Evolutionary conservation across 2,797 vertebrate species (phyloP).

Genomic region (Acanthopagrus latus): DNA sequence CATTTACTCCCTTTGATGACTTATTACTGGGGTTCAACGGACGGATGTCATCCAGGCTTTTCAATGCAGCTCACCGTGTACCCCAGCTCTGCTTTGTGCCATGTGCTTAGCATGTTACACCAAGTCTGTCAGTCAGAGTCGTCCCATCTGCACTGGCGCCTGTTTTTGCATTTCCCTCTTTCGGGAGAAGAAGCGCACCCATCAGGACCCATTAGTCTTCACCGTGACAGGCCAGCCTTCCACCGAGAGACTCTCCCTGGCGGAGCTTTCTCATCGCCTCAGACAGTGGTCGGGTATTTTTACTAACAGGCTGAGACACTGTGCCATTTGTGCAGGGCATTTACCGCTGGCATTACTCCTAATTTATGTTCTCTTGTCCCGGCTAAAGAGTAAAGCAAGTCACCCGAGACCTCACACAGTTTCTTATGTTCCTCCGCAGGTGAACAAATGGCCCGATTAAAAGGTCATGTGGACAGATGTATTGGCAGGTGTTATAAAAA

Average conservation of each 20-base stretch:
- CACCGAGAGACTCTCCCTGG: conserved; percentile 69
- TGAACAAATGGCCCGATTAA: conserved; percentile 45
- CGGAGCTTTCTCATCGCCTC: conserved; percentile 67
- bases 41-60: conserved; percentile 13
- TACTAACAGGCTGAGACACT: conserved; percentile 74
- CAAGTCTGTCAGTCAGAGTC: conserved; percentile 46
- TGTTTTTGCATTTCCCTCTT: conserved; percentile 61
- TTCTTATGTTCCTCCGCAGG: conserved; percentile 41
- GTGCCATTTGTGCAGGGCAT: conserved; percentile 67
- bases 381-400: conserved; percentile 53
- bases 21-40: conserved; percentile 47
- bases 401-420: conserved; percentile 45
- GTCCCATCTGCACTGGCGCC: conserved; percentile 60
- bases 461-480: conserved; percentile 56
- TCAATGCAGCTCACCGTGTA: conserved; percentile 4
- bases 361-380: conserved; percentile 58
- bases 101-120: conserved; percentile 44
- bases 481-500: conserved; percentile 56
- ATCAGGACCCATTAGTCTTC: conserved; percentile 82
- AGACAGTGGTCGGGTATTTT: conserved; percentile 67
- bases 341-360: conserved; percentile 56
- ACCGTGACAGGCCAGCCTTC: conserved; percentile 70
- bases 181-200: conserved; percentile 71
- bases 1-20: conserved; percentile 57
- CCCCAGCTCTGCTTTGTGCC: conserved; percentile 1